Evolutionary conservation across 2,888 invertebrate genomes (phyloP).

Genomic region (Ennomos quercinarius): DNA sequence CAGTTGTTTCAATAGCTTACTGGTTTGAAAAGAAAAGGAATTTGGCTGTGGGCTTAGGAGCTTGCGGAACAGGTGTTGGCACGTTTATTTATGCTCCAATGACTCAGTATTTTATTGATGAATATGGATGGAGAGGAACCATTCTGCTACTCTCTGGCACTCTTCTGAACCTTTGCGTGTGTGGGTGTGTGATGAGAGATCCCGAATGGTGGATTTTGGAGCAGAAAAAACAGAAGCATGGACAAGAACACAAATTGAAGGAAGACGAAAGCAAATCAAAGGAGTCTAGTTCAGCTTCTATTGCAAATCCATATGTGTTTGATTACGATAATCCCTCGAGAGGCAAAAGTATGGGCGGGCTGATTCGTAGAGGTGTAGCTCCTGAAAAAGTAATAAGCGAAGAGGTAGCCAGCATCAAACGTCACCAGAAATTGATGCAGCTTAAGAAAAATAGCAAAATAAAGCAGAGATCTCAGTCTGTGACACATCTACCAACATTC

Average conservation of each 20-base stretch:
- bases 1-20: slow-evolving; percentile 95
- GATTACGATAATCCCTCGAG: slow-evolving; percentile 65
- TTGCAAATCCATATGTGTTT: slow-evolving; percentile 75
- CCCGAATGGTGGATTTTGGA: slow-evolving; percentile 92
- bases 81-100: slow-evolving; percentile 95
- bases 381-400: slow-evolving; percentile 68
- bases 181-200: slow-evolving; percentile 94
- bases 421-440: slow-evolving; percentile 56
- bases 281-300: slow-evolving; percentile 80
- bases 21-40: slow-evolving; percentile 96
- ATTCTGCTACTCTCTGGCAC: slow-evolving; percentile 93
- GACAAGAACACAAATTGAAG: slow-evolving; percentile 57
- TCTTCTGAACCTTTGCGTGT: slow-evolving; percentile 93
- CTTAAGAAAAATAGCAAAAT: slow-evolving; percentile 52
- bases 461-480: slow-evolving; percentile 82
- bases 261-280: slow-evolving; percentile 69
- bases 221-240: slow-evolving; percentile 80
- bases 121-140: slow-evolving; percentile 94
- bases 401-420: slow-evolving; percentile 64
- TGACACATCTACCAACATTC: slow-evolving; percentile 91
- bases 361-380: slow-evolving; percentile 62
- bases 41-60: slow-evolving; percentile 94
- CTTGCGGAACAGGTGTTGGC: slow-evolving; percentile 95
- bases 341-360: slow-evolving; percentile 67
- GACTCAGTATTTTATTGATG: slow-evolving; percentile 91